Evolutionary conservation across 2,113 vertebrate species (phyloP), one percentile per base, ranked within the genome.

Genomic region (Numenius arquata): DNA sequence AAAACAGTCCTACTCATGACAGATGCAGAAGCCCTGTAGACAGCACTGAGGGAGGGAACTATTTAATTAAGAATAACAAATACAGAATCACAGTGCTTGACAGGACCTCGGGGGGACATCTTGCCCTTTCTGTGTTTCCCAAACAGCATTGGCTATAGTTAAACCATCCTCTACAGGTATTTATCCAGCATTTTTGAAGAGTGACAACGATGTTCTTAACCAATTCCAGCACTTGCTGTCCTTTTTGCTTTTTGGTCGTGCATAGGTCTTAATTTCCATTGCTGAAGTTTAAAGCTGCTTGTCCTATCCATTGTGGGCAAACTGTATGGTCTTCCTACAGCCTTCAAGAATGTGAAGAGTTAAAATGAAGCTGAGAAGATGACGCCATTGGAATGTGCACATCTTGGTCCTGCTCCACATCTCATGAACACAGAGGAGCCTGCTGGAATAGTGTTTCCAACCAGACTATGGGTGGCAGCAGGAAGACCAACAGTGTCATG

Each of bases 351-450:
- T 68, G 26, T 2, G 13, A 65, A 30, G 66, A 34, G 29, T 11
- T 41, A 27, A 75, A 83, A 43, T 4, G 34, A 81, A 81, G 13
- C 15, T 25, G 36, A 62, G 38, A 48, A 63, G 12, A 7, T 73
- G 62, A 20, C 34, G 18, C 26, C 0, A 0, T 6, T 26, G 29
- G 52, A 30, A 3, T 17, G 6, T 34, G 23, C 34, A 23, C 1
- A 0, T 29, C 88, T 66, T 12, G 3, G 21, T 62, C 52, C n/a
- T 59, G 7, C 21, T 45, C 43, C 18, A 1, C 3, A 1, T 25
- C 50, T 43, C 45, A 3, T 0, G 1, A 48, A 21, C 43, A 36
- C 0, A 0, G 18, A n/a, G 36, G 10, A 27, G 8, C 5, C 59
- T 77, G 13, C 40, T 72, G 81, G 52, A 80, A n/a, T 16, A 16